Percentiles rank a stretch among this genome's conserved stretches.
Evolutionary conservation across 2,797 vertebrate species (phyloP).

Genomic region (Alfaro cultratus): DNA sequence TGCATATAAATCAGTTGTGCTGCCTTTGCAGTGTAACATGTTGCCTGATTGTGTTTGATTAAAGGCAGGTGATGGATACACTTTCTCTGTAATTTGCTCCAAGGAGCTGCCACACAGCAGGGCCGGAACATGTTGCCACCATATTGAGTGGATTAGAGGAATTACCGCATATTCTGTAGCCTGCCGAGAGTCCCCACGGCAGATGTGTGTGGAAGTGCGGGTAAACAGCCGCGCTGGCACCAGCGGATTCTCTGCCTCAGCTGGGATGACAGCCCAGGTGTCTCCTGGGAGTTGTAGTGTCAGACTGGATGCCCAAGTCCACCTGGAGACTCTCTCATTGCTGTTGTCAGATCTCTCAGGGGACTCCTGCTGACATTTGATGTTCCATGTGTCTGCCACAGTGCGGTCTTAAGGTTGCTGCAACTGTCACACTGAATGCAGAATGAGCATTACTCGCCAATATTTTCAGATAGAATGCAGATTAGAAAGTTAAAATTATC

Average conservation of each 20-base stretch:
- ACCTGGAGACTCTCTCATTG: constrained; percentile 70
- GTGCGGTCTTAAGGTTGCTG: constrained; percentile 43
- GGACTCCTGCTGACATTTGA: constrained; percentile 68
- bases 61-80: constrained; percentile 75
- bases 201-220: constrained; percentile 75
- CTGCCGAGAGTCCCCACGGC: constrained; percentile 71
- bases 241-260: constrained; percentile 59
- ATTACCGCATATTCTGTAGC: constrained; percentile 75
- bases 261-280: constrained; percentile 76
- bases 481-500: constrained; percentile 22
- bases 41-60: constrained; percentile 66
- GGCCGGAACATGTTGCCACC: constrained; percentile 64
- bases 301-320: constrained; percentile 67
- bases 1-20: constrained; percentile 41
- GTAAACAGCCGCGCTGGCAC: constrained; percentile 81
- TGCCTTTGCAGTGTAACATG: constrained; percentile 30
- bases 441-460: constrained; percentile 35
- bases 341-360: constrained; percentile 44
- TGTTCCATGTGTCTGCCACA: constrained; percentile 52
- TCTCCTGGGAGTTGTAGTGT: constrained; percentile 76
- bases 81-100: constrained; percentile 70
- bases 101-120: constrained; percentile 60
- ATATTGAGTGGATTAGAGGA: constrained; percentile 82
- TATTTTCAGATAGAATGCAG: constrained; percentile 24
- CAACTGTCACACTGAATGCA: constrained; percentile 48